phyloP scores from a whole-genome alignment of 2,113 vertebrate species.

The Psittacara wagleri region DNA sequence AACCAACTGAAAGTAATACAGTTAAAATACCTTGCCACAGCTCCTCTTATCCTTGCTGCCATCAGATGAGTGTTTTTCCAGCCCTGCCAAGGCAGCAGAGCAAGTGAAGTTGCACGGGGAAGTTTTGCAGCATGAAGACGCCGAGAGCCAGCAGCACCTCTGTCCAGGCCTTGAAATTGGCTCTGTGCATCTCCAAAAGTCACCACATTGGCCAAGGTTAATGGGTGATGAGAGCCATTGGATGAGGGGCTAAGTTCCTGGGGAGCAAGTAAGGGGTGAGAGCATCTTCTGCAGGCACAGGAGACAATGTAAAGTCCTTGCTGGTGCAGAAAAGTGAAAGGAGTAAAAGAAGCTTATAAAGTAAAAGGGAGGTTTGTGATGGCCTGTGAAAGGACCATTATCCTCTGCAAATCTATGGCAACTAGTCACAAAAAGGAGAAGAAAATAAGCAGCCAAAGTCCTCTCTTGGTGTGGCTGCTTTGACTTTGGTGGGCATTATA shows the following conservation, averaged over 20 bases:
- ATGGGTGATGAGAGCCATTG: not conserved
- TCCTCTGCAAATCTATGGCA: not conserved
- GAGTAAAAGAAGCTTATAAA: not conserved
- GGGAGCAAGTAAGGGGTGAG: not conserved
- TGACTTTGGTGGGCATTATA: not conserved
- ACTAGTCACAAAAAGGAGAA: not conserved
- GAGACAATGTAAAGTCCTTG: not conserved
- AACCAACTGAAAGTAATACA: slow-evolving; percentile 66
- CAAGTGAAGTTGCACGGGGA: rapidly evolving
- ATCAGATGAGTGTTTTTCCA: not conserved
- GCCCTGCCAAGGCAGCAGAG: rapidly evolving
- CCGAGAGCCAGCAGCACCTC: not conserved
- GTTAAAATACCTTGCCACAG: not conserved
- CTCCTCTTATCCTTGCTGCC: not conserved
- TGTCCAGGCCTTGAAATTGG: not conserved
- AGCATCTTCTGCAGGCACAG: not conserved
- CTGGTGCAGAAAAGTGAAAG: not conserved
- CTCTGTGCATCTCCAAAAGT: not conserved
- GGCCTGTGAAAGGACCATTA: rapidly evolving
- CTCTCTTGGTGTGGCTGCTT: not conserved
- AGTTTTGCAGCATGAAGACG: not conserved
- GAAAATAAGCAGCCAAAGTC: not conserved
- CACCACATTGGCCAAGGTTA: rapidly evolving
- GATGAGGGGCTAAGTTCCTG: rapidly evolving
- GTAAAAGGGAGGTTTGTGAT: not conserved